phyloP scores from a whole-genome alignment of 1,140 invertebrate genomes.

The Lerema accius region DNA sequence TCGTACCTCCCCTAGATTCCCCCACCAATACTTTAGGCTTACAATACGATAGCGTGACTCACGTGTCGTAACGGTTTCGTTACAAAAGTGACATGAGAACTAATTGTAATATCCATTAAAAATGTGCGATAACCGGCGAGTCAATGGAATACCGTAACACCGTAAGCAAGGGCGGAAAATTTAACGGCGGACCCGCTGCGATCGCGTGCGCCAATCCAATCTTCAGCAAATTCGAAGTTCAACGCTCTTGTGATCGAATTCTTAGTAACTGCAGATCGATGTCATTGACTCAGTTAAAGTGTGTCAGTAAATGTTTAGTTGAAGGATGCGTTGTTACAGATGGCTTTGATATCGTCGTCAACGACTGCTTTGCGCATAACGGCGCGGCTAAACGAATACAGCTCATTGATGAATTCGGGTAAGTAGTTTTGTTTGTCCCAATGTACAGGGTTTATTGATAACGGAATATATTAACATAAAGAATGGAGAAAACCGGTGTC shows the following conservation, averaged over 20 bases:
- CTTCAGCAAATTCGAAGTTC: slow-evolving; percentile 46
- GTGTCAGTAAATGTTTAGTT: slow-evolving; percentile 47
- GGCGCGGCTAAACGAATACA: slow-evolving; percentile 95
- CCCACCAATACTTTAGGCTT: background rate
- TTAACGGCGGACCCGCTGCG: slow-evolving; percentile 44
- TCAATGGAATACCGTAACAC: slow-evolving; percentile 42
- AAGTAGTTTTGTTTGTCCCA: slow-evolving; percentile 57
- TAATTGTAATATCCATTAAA: slow-evolving; percentile 15
- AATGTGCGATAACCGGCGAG: slow-evolving; percentile 32
- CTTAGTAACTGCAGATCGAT: slow-evolving; percentile 33
- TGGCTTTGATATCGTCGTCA: slow-evolving; percentile 97
- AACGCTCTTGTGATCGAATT: slow-evolving; percentile 46
- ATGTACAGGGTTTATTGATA: no score
- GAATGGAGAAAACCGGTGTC: no score
- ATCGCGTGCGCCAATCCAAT: slow-evolving; percentile 56
- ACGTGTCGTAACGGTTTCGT: slow-evolving; percentile 6
- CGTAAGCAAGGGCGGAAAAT: slow-evolving; percentile 53
- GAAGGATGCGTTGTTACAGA: slow-evolving; percentile 83
- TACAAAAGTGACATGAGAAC: slow-evolving; percentile 28
- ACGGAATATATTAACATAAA: no score
- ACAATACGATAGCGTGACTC: background rate
- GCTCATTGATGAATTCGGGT: slow-evolving; percentile 96
- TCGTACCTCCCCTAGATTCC: background rate
- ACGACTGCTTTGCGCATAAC: slow-evolving; percentile 97
- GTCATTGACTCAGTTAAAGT: slow-evolving; percentile 44